Base-by-base conservation (phyloP, 2,888 invertebrate species). In the Nysson spinosus region DNA sequence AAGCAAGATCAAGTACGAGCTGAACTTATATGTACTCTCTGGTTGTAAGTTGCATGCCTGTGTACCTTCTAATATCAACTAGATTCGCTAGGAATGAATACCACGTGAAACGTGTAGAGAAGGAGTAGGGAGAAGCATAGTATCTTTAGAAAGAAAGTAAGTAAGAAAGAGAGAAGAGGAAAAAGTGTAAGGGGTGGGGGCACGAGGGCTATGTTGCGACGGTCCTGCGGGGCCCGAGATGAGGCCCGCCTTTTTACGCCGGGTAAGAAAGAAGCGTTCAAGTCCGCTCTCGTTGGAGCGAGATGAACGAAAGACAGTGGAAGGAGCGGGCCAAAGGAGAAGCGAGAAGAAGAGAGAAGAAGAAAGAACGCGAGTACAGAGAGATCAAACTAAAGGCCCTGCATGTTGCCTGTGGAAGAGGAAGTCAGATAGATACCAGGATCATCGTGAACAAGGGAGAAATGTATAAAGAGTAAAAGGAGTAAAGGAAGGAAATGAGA, bases 181-280 rank as follows among this genome's bases (percentile, higher is more conserved):
- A 44, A n/a, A 32, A 26, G n/a, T 12, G 17, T 16, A 30, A 42
- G 26, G 40, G 55, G 44, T 24, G 54, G 22, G 37, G 56, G 51
- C 32, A 43, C 62, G 50, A 43, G 51, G 47, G 60, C 47, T 49
- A 42, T 55, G 54, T 76, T 71, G 75, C 52, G 75, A 81, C 80
- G 78, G 72, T 72, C 75, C 79, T 79, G 77, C 62, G 50, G 47
- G 58, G 43, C 54, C 42, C 46, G 42, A 43, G 66, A 58, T 74
- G 78, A 80, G 81, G 81, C 75, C 80, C 79, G 79, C 76, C 82
- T 86, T 85, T 84, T 86, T 85, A 81, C 81, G 69, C 66, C 64
- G 77, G 65, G 72, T 62, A 76, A 77, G 78, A 79, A 76, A 80
- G 76, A 81, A 68, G 65, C 57, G 66, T 64, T 67, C 51, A 50